Evolutionary conservation across 1,140 invertebrate species (phyloP), one percentile per base, ranked within the genome.

Genomic region (Drosophila miranda): DNA sequence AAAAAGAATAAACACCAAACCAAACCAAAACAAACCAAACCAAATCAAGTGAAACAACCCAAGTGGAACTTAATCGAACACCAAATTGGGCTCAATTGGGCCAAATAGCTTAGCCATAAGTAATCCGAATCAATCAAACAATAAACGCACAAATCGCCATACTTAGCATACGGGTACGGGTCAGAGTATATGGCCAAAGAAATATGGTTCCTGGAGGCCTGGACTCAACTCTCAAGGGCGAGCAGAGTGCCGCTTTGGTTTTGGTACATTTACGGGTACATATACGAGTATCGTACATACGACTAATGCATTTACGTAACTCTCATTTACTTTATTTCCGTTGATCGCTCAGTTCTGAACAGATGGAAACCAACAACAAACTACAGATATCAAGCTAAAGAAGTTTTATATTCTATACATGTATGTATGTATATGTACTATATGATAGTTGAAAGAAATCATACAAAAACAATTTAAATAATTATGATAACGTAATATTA

Each of bases 401-500:
- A 56, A 19, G 21, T 67, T 68, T 75, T 46, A 62, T 79, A 75
- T 70, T 71, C 52, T 63, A 75, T 59, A 73, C 34, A 66, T 66
- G 34, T 50, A 46, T 66, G 34, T 50, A 46, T 43, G 56, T 52
- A 56, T 34, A 45, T 30, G 50, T 43, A 49, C 34, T 19, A 21
- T 16, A 14, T 11, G 19, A 45, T 16, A 38, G 3, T 38, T 13
- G 11, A 38, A 11, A 1, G 3, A 38, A 13, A 13, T 38, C 34
- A 58, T 70, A 54, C 48, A 8, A 30, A 30, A 34, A 41, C 34
- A 68, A 11, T 13, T 19, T 46, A 70, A 38, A 38, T 34, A 52
- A n/a, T 56, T 56, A 73, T 60, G 16, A 48, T 46, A 55, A 61
- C 34, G 63, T 51, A 9, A 14, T 43, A 14, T 28, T 55, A 72